phyloP scores from a whole-genome alignment of 2,888 invertebrate species.

The Heliconius hortense region DNA sequence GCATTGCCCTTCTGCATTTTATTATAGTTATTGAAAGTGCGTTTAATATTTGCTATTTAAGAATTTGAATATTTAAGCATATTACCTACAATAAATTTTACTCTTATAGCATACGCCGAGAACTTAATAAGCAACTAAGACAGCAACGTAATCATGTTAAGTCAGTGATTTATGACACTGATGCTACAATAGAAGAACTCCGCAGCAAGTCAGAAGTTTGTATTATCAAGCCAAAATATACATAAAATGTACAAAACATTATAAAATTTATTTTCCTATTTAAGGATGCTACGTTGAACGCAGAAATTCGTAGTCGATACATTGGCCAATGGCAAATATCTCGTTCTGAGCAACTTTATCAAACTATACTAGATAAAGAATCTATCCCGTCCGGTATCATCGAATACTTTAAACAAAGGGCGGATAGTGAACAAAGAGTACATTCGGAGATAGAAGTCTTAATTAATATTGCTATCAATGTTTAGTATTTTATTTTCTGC shows the following conservation, averaged over 20 bases:
- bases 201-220: constrained; percentile 59
- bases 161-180: constrained; percentile 59
- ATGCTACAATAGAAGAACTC: constrained; percentile 54
- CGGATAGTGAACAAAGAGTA: constrained; percentile 62
- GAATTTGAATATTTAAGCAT: neutral
- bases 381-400: constrained; percentile 46
- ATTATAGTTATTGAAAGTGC: neutral
- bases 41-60: too few species aligned
- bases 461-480: constrained; percentile 59
- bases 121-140: constrained; percentile 58
- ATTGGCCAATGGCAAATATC: constrained; percentile 62
- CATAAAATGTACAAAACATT: neutral
- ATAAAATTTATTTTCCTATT: constrained; percentile 3
- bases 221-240: neutral
- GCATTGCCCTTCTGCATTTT: neutral
- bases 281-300: constrained; percentile 55
- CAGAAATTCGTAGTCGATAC: constrained; percentile 59
- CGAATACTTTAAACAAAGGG: constrained; percentile 56
- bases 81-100: neutral
- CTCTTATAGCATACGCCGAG: constrained; percentile 52
- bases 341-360: constrained; percentile 62
- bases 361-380: constrained; percentile 53
- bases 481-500: constrained; percentile 40
- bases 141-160: constrained; percentile 63
- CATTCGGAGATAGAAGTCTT: constrained; percentile 67